Evolutionary conservation across 2,888 invertebrate genomes (phyloP).

Genomic region (Asteroscopus sphinx): DNA sequence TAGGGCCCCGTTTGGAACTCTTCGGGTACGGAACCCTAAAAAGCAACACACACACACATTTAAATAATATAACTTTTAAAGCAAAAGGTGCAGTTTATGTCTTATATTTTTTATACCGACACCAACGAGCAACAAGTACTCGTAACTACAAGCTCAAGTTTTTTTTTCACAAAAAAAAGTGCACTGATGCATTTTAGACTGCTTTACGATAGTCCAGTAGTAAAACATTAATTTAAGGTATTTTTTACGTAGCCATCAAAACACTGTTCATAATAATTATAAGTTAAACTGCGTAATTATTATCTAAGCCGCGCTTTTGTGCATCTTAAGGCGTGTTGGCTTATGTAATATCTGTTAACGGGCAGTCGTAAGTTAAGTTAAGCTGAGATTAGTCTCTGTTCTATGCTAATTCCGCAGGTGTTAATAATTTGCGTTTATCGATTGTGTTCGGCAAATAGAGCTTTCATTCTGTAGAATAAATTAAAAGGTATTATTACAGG

Average conservation of each 20-base stretch:
- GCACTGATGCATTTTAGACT: no score
- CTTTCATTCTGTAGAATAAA: constrained; percentile 31
- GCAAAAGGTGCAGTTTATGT: no score
- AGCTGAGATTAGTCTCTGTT: constrained; percentile 32
- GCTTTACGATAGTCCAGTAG: background rate
- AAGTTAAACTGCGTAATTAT: constrained; percentile 36
- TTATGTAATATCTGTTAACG: constrained; percentile 37
- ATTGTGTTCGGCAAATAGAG: constrained; percentile 28
- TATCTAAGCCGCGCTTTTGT: constrained; percentile 34
- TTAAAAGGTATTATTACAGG: background rate
- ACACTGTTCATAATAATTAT: constrained; percentile 51
- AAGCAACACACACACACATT: no score
- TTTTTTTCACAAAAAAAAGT: no score
- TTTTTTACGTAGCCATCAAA: constrained; percentile 34
- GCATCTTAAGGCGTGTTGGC: constrained; percentile 13
- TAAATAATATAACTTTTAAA: no score
- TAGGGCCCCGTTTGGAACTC: no score
- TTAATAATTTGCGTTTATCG: constrained; percentile 39
- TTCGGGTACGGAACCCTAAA: no score
- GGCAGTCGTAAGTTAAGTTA: constrained; percentile 10
- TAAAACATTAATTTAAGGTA: background rate
- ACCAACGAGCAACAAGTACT: no score
- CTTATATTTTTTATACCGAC: no score
- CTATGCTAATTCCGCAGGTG: constrained; percentile 44
- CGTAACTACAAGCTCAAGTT: no score